Evolutionary conservation across 2,113 vertebrate species (phyloP), one percentile per base, ranked within the genome.

Genomic region (Pteruthius melanotis): DNA sequence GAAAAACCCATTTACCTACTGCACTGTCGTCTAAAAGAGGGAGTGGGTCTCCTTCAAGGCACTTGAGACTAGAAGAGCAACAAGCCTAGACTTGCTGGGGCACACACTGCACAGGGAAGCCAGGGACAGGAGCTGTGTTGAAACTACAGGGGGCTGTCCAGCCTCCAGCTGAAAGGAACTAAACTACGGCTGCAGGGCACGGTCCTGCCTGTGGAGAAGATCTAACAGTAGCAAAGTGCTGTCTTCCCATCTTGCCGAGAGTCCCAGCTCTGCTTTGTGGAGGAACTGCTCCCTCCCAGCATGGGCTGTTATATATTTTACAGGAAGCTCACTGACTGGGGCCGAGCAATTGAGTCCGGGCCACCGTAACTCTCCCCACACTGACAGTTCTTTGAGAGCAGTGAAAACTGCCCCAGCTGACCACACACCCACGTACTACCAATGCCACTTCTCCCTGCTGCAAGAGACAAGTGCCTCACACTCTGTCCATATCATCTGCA

Each of bases 71-170:
- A 72, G 47, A 37, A 81, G 69, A 78, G 75, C 54, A 81, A 76
- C 83, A 92, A 89, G 86, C 27, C 70, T 18, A 35, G 81, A 68
- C 91, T 93, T 83, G 80, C 27, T 20, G 40, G 26, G 61, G 40
- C 68, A 72, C 47, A 60, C 39, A 87, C 24, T 30, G 28, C 39
- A 52, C 15, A 44, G 83, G n/a, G 57, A 23, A 56, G 50, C 24
- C 13, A 44, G 70, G 57, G 63, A 64, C 74, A 95, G 88, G 75
- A 94, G 70, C 68, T 54, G 59, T 40, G 50, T 16, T 57, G 53
- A 89, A 89, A 83, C 42, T 70, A 60, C 57, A 88, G 65, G 60
- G 50, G 76, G 16, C 42, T 89, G 66, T 39, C 77, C 80, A 83
- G 77, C 65, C 81, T 79, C 57, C 60, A 75, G 89, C 89, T 79